Conservation (phyloP, 2,113 vertebrate species). For the Stercorarius parasiticus region DNA sequence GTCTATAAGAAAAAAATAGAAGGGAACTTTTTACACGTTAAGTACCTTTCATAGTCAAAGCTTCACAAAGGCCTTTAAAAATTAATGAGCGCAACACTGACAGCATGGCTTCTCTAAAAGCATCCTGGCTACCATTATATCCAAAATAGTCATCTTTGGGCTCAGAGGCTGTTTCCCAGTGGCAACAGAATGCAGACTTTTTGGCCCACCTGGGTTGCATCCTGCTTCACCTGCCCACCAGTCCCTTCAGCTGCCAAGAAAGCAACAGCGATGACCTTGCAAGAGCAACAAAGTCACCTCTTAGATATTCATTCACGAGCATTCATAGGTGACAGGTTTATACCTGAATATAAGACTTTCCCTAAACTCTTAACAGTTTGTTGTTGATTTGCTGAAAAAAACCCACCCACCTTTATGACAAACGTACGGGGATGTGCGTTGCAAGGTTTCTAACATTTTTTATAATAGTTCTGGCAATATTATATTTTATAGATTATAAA, state of each 20-base stretch:
- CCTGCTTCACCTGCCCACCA: background rate
- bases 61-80: background rate
- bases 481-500: background rate
- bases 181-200: background rate
- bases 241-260: background rate
- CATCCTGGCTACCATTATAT: accelerated
- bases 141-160: background rate
- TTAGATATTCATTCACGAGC: background rate
- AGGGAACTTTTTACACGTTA: background rate
- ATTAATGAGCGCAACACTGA: background rate
- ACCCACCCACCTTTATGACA: background rate
- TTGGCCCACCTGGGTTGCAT: too few relatives aligned
- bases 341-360: background rate
- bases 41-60: background rate
- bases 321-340: background rate
- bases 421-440: background rate
- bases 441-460: background rate
- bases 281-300: background rate
- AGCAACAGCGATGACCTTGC: background rate
- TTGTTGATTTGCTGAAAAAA: background rate
- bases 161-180: background rate
- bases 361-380: background rate
- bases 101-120: background rate
- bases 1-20: background rate
- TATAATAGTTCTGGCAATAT: background rate